Evolutionary conservation across 1,140 invertebrate species (phyloP).

Genomic region (Pseudoatta argentina): DNA sequence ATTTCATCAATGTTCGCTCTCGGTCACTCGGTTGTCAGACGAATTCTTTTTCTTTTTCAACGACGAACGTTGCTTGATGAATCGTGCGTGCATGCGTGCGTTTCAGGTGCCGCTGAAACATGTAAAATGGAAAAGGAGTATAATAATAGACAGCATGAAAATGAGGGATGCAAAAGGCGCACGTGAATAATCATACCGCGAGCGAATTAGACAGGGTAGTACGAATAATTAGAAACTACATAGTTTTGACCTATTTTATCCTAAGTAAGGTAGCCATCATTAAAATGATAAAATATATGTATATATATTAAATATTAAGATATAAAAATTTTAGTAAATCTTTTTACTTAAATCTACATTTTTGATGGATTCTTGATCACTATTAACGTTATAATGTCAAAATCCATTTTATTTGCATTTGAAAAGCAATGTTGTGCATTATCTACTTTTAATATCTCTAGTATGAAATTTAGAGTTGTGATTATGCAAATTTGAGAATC

Average conservation of each 20-base stretch:
- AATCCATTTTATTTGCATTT: not conserved
- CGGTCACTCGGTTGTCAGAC: conserved; percentile 1
- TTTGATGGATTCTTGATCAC: not conserved
- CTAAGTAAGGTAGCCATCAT: not conserved
- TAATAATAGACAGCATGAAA: conserved; percentile 8
- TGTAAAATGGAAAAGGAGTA: not conserved
- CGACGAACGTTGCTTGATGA: conserved; percentile 1
- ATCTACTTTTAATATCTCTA: not conserved
- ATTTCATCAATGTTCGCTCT: conserved; percentile 31
- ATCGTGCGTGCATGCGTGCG: conserved; percentile 28
- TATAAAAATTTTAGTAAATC: not conserved
- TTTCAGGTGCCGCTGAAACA: conserved; percentile 31
- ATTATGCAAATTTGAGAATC: conserved; percentile 17
- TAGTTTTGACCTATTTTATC: not conserved
- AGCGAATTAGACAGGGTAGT: not conserved
- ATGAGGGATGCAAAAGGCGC: not conserved
- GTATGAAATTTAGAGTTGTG: not conserved
- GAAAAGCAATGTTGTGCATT: not conserved
- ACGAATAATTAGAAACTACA: conserved; percentile 12
- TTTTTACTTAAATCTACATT: not conserved
- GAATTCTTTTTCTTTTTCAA: conserved; percentile 22
- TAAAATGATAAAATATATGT: not conserved
- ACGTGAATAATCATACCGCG: not conserved
- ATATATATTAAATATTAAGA: not conserved
- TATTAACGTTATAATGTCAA: not conserved